These are phyloP conservation scores for Catharus ustulatus DNA, from an alignment of 2,797 vertebrate species.

Conservation along the genomic window DNA sequence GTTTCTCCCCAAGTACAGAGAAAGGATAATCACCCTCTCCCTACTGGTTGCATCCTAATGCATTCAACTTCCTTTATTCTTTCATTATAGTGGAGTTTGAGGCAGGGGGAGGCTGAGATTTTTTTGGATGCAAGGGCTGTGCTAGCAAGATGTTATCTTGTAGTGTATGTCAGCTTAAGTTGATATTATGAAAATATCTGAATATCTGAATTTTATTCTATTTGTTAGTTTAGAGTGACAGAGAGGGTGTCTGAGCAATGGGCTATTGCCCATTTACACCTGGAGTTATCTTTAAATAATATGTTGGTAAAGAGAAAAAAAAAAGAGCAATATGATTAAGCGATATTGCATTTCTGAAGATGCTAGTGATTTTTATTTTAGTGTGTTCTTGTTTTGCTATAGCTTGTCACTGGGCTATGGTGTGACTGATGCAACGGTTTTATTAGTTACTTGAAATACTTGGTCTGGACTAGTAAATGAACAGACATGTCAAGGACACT, in stretches of 20 bases:
- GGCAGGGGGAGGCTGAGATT: rapidly evolving
- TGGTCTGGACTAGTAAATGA: neutral
- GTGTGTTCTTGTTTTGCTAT: neutral
- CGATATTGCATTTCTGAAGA: neutral
- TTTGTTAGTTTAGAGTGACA: neutral
- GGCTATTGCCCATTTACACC: neutral
- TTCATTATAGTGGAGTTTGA: neutral
- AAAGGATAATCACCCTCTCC: neutral
- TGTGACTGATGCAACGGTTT: neutral
- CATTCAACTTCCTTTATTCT: neutral
- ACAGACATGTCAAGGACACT: neutral
- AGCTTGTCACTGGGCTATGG: neutral
- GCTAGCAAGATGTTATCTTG: neutral
- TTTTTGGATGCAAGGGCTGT: neutral
- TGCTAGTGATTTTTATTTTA: neutral
- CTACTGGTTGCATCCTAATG: neutral
- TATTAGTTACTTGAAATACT: neutral
- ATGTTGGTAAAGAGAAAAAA: neutral
- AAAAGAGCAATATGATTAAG: neutral
- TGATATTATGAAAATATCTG: neutral
- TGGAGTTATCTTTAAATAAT: neutral
- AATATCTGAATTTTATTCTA: neutral
- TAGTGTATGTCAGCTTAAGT: neutral
- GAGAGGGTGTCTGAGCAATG: neutral
- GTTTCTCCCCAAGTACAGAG: neutral